phyloP scores from a whole-genome alignment of 2,113 vertebrate species.

The rabbit (Oryctolagus cuniculus) region mOryCun1.1 NC_091448.1:56319501-56320000 shows the following conservation, averaged over 20 bases:
- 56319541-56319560: not conserved
- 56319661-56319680: conserved; percentile 36
- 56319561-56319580: not conserved
- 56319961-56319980: not conserved
- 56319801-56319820: conserved; percentile 13
- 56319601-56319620: not conserved
- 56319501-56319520: not conserved
- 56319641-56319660: conserved; percentile 4
- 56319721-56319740: not conserved
- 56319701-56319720: conserved; percentile 4
- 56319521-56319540: not conserved
- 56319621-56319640: not conserved
- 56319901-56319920: not conserved
- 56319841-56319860: not conserved
- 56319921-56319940: not conserved
- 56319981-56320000: not conserved
- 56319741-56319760: not conserved
- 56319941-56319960: not conserved
- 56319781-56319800: not conserved
- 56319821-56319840: conserved; percentile 27
- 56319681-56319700: conserved; percentile 29
- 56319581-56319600: not conserved
- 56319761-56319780: not conserved
- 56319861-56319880: not conserved
- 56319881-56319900: not conserved